phyloP scores from a whole-genome alignment of 2,113 vertebrate species.

The Regulus satrapa region DNA sequence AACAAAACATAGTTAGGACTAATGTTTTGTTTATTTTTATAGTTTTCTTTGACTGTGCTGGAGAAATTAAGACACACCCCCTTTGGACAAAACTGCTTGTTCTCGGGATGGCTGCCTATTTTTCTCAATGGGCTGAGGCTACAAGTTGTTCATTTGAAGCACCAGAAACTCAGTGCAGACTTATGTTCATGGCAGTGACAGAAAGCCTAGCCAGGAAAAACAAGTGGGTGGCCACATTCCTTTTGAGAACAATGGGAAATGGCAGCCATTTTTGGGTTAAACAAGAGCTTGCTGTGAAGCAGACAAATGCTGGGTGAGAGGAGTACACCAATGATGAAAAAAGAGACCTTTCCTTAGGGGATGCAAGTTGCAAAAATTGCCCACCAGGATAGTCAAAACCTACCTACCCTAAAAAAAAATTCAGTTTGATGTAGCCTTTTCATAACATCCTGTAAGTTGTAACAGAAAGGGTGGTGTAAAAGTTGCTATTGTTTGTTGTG shows the following conservation, averaged over 20 bases:
- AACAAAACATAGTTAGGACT: not conserved
- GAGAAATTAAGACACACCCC: not conserved
- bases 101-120: not conserved
- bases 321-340: not conserved
- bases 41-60: not conserved
- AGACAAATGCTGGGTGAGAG: not conserved
- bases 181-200: not conserved
- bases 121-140: not conserved
- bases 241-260: constrained; percentile 1
- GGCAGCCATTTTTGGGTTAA: not conserved
- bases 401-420: not conserved
- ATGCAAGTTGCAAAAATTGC: not conserved
- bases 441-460: not conserved
- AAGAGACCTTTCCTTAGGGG: not conserved
- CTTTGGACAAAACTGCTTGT: not conserved
- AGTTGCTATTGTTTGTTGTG: not conserved
- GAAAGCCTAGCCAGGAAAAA: not conserved
- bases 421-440: not conserved
- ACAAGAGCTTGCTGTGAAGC: not conserved
- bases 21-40: not conserved
- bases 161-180: not conserved
- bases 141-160: not conserved
- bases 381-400: not conserved
- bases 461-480: not conserved
- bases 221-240: constrained; percentile 26